Evolutionary conservation across 2,113 vertebrate species (phyloP).

Genomic region (Marmota monax): DNA sequence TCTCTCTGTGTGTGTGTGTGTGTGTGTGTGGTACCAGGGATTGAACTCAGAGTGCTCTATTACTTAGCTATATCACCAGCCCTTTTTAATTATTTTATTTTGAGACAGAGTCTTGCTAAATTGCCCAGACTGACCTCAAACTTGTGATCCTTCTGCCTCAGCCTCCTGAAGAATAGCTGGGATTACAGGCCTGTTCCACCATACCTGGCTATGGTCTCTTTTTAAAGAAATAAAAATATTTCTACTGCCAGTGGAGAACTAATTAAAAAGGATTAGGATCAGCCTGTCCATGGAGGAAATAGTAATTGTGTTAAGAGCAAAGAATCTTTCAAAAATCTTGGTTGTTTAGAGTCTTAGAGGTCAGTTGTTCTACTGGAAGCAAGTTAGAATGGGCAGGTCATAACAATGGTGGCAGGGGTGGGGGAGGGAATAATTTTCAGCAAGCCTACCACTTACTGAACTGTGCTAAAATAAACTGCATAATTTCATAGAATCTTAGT

Average conservation of each 20-base stretch:
- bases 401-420: not conserved
- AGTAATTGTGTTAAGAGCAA: conserved; percentile 22
- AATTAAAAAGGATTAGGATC: conserved; percentile 12
- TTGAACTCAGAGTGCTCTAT: too few species aligned
- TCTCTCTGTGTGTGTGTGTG: too few species aligned
- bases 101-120: too few species aligned
- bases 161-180: too few species aligned
- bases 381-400: not conserved
- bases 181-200: too few species aligned
- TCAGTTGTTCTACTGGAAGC: not conserved
- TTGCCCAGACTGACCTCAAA: too few species aligned
- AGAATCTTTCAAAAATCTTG: not conserved
- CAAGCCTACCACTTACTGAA: not conserved
- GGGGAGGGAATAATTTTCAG: not conserved
- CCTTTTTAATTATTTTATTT: too few species aligned
- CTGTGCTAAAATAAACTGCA: not conserved
- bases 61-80: too few species aligned
- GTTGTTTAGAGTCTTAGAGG: not conserved
- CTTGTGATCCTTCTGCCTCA: too few species aligned
- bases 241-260: not conserved
- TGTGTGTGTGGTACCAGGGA: too few species aligned
- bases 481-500: not conserved
- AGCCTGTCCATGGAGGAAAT: not conserved
- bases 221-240: conserved; percentile 1
- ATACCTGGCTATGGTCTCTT: not conserved